Evolutionary conservation across 2,888 invertebrate genomes (phyloP).

Genomic region (Pardosa pseudoannulata): DNA sequence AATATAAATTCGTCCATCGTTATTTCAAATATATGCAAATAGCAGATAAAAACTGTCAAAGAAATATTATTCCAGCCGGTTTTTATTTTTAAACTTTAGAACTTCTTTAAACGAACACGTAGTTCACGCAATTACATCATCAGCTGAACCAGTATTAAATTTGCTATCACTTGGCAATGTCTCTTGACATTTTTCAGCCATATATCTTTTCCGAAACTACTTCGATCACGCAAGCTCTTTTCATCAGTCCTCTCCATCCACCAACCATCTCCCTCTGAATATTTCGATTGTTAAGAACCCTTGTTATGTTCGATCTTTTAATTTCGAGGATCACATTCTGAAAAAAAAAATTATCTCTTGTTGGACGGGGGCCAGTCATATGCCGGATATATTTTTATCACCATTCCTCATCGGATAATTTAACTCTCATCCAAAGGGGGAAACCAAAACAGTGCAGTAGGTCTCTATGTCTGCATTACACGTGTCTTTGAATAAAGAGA

Average conservation of each 20-base stretch:
- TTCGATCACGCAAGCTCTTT: background rate
- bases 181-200: background rate
- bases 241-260: background rate
- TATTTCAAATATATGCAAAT: too few species aligned
- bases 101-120: too few species aligned
- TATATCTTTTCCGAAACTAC: background rate
- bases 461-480: too few species aligned
- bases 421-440: background rate
- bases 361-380: conserved; percentile 30
- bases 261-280: background rate
- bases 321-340: background rate
- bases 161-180: background rate
- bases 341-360: background rate
- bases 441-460: too few species aligned
- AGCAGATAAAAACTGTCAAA: too few species aligned
- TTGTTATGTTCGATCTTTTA: background rate
- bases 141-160: background rate
- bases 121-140: background rate
- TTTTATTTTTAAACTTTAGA: background rate
- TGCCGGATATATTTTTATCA: conserved; percentile 23
- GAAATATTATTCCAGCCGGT: too few species aligned
- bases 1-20: too few species aligned
- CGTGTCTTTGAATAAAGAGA: too few species aligned
- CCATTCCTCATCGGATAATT: conserved; percentile 43
- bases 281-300: background rate